A percentile compares a stretch with the other conserved stretches of the same genome.
These are phyloP conservation scores for Pithys albifrons DNA, from an alignment of 2,113 vertebrate genomes.

Conservation along the genomic window DNA sequence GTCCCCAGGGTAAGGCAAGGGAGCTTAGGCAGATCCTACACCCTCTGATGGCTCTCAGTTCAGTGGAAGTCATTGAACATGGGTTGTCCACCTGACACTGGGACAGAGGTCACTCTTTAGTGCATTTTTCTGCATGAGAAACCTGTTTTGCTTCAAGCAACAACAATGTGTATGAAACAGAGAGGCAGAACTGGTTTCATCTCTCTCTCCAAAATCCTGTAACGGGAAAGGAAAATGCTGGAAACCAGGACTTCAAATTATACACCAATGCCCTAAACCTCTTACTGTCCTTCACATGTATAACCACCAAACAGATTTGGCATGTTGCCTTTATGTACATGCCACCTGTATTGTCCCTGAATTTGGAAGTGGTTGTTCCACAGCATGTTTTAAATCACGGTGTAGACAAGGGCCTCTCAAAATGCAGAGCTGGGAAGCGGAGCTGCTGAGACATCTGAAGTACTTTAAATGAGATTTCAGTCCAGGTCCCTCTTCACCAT, in stretches of 20 bases:
- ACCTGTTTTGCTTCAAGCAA: neutral
- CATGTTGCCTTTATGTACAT: rapidly evolving
- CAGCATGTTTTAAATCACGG: neutral
- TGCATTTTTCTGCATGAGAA: neutral
- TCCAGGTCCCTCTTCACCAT: neutral
- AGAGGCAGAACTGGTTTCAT: neutral
- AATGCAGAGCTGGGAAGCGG: neutral
- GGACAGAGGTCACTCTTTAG: neutral
- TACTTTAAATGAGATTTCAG: neutral
- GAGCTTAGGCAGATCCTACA: neutral
- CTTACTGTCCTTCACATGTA: neutral
- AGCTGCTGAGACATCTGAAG: neutral
- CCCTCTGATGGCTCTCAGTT: no score
- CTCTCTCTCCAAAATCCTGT: neutral
- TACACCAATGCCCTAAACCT: neutral
- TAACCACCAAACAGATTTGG: neutral
- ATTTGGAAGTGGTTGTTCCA: neutral
- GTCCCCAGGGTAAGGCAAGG: neutral
- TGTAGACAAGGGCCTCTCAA: neutral
- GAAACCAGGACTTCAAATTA: neutral
- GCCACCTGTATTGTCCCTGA: neutral
- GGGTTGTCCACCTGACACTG: neutral
- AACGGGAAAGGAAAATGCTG: neutral
- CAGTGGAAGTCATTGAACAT: neutral
- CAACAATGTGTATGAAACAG: neutral